phyloP scores from a whole-genome alignment of 2,113 vertebrate genomes.

The Paraplagusia blochii region DNA sequence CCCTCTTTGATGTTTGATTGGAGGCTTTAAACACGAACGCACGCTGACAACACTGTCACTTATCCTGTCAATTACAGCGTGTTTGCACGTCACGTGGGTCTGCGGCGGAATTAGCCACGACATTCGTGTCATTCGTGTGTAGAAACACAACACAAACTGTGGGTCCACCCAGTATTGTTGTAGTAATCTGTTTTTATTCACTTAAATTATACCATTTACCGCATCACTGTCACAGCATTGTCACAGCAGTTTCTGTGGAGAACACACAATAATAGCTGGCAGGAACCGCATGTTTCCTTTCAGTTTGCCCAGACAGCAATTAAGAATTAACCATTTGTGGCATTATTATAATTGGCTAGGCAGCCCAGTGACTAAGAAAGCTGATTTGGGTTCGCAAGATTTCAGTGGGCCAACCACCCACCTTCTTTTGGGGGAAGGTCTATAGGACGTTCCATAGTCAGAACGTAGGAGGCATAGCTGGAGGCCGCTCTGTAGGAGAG shows the following conservation, averaged over 20 bases:
- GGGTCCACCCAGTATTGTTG: conserved; percentile 4
- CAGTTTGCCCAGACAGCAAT: neutral
- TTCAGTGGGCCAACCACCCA: no score
- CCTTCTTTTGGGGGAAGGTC: no score
- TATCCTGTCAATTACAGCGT: conserved; percentile 28
- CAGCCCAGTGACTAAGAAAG: no score
- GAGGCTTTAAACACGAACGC: conserved; percentile 36
- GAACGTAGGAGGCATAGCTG: no score
- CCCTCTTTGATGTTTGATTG: conserved; percentile 26
- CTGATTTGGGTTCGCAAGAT: no score
- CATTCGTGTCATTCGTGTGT: conserved; percentile 18
- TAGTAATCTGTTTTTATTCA: conserved; percentile 9
- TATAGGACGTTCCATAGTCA: no score
- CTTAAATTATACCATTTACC: conserved; percentile 36
- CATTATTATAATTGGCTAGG: no score
- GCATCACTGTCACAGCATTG: conserved; percentile 4
- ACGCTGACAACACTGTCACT: conserved; percentile 43
- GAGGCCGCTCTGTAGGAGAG: no score
- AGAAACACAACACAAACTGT: neutral
- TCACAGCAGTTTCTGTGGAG: conserved; percentile 1
- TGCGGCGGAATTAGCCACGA: conserved; percentile 23
- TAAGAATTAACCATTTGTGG: conserved; percentile 16
- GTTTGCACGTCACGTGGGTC: conserved; percentile 21
- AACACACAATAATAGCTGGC: neutral
- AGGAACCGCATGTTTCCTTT: neutral